phyloP scores from a whole-genome alignment of 2,888 invertebrate genomes.

The Epirrhoe alternata region DNA sequence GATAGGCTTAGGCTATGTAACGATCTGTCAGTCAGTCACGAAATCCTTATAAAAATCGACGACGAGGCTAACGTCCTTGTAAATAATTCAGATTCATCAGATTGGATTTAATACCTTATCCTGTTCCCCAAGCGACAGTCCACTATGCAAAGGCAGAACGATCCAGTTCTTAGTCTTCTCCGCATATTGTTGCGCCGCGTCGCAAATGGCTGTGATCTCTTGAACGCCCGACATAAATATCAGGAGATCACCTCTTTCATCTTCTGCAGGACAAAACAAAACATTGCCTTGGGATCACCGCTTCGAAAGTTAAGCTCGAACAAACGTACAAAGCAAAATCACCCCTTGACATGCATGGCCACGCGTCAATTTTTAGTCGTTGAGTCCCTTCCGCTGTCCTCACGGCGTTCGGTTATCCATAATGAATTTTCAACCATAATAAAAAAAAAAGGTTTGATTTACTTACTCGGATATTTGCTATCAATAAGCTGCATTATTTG shows the following conservation, averaged over 20 bases:
- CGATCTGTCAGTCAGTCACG: too few relatives aligned
- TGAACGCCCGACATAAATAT: constrained; percentile 98
- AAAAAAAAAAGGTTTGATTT: neutral
- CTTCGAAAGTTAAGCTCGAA: too few relatives aligned
- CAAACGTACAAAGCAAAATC: too few relatives aligned
- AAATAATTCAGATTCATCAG: too few relatives aligned
- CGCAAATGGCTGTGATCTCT: constrained; percentile 95
- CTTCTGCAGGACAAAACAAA: constrained; percentile 68
- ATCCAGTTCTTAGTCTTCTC: constrained; percentile 94
- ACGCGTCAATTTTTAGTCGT: too few relatives aligned
- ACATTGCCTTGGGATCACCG: neutral
- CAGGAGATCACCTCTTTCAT: constrained; percentile 96
- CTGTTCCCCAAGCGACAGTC: constrained; percentile 96
- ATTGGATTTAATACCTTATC: constrained; percentile 90
- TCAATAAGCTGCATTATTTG: constrained; percentile 97
- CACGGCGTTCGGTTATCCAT: too few relatives aligned
- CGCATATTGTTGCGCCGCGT: constrained; percentile 93
- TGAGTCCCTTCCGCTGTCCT: too few relatives aligned
- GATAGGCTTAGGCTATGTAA: too few relatives aligned
- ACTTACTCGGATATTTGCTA: constrained; percentile 91
- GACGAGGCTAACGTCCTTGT: too few relatives aligned
- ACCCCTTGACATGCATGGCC: too few relatives aligned
- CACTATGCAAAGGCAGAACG: constrained; percentile 95
- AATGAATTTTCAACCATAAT: too few relatives aligned
- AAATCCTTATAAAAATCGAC: too few relatives aligned